Evolutionary conservation across 2,888 invertebrate species (phyloP).

Genomic region (Anoncus sp.): DNA sequence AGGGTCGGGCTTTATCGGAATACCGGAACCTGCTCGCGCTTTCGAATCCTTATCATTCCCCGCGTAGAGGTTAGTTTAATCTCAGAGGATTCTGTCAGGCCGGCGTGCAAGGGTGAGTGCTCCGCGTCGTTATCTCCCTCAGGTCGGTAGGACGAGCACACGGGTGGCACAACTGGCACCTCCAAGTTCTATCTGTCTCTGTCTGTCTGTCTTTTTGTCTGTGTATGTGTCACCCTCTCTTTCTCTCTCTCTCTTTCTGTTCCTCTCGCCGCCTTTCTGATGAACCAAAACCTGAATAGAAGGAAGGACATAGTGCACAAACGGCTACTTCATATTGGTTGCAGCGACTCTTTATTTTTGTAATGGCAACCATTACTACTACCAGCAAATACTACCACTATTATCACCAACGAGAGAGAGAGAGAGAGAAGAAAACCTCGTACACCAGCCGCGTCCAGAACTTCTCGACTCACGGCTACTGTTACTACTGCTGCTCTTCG

Average conservation of each 20-base stretch:
- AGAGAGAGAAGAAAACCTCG: conserved; percentile 33
- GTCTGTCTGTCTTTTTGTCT: conserved; percentile 3
- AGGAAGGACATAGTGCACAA: conserved; percentile 17
- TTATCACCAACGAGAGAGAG: conserved; percentile 59
- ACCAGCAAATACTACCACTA: conserved; percentile 60
- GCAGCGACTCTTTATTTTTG: conserved; percentile 38
- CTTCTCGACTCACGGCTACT: conserved; percentile 73
- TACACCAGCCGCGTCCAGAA: conserved; percentile 68
- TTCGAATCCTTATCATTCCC: conserved; percentile 73
- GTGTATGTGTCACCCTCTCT: conserved; percentile 54
- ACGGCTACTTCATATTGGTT: conserved; percentile 33
- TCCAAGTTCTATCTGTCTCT: conserved; percentile 62
- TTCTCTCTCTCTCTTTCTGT: background rate
- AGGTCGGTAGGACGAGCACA: conserved; percentile 58
- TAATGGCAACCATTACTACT: conserved; percentile 50
- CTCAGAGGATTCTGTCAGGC: conserved; percentile 70
- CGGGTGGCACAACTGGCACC: conserved; percentile 56
- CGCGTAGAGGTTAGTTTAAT: conserved; percentile 71
- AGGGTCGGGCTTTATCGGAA: conserved; percentile 72
- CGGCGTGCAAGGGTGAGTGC: conserved; percentile 51
- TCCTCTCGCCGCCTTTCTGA: conserved; percentile 27
- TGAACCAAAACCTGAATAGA: conserved; percentile 23
- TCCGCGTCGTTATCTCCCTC: conserved; percentile 73
- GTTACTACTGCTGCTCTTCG: conserved; percentile 37
- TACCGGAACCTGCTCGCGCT: conserved; percentile 49